Conservation (phyloP, 2,888 invertebrate genomes). For the Tillus elongatus region DNA sequence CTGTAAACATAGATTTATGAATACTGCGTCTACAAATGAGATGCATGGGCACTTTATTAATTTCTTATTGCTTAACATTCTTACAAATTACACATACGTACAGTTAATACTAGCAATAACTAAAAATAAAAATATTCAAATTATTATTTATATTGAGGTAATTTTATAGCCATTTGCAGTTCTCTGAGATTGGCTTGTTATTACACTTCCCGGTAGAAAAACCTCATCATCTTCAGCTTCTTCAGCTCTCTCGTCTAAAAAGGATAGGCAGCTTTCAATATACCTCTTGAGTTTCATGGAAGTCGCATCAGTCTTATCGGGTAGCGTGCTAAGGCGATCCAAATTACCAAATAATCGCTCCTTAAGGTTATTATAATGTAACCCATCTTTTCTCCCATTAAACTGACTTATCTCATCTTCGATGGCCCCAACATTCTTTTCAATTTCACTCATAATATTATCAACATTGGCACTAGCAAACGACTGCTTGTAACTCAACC, state of each 20-base stretch:
- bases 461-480: background rate
- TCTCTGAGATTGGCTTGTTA: no score
- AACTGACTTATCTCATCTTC: slow-evolving; percentile 2
- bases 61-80: no score
- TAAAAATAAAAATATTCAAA: no score
- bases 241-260: slow-evolving; percentile 7
- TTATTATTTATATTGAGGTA: background rate
- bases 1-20: no score
- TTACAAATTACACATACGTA: no score
- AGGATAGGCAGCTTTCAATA: slow-evolving; percentile 3
- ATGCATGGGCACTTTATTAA: no score
- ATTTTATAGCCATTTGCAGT: slow-evolving; percentile 1
- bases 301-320: background rate
- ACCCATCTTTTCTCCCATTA: slow-evolving; percentile 3
- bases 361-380: slow-evolving; percentile 5
- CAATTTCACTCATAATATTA: background rate
- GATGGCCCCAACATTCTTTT: background rate
- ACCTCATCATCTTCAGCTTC: slow-evolving; percentile 5
- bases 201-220: slow-evolving; percentile 2
- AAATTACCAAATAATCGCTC: background rate
- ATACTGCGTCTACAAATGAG: no score
- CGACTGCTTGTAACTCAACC: background rate
- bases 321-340: background rate
- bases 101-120: no score
- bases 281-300: background rate